Conservation (phyloP, 2,888 invertebrate genomes). For the Eupsilia transversa region DNA sequence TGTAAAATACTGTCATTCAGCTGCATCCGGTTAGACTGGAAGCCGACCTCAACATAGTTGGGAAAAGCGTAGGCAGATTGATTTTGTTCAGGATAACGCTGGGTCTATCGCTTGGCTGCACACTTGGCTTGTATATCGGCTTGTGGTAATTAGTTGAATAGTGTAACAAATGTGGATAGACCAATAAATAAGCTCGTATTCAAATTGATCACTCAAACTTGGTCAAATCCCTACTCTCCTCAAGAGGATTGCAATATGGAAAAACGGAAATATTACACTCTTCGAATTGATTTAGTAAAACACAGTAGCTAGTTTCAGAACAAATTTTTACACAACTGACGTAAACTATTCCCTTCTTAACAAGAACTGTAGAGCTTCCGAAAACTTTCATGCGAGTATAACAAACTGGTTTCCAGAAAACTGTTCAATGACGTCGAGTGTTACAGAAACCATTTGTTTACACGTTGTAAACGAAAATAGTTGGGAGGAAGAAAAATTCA, state of each 20-base stretch:
- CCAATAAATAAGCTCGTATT: neutral
- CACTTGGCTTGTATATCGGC: no score
- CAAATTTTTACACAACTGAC: neutral
- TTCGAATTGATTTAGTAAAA: neutral
- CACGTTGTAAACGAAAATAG: constrained; percentile 61
- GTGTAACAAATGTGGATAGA: no score
- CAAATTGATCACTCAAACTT: neutral
- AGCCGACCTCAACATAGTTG: no score
- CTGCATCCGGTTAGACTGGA: no score
- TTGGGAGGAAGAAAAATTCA: constrained; percentile 60
- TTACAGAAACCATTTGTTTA: constrained; percentile 67
- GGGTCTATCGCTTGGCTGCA: no score
- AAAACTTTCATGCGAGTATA: constrained; percentile 30
- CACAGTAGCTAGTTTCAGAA: neutral
- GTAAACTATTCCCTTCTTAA: constrained; percentile 6
- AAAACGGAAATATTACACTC: neutral
- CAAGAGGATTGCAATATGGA: neutral
- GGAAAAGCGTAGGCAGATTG: no score
- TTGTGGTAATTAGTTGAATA: no score
- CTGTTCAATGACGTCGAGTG: constrained; percentile 29
- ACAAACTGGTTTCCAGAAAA: constrained; percentile 43
- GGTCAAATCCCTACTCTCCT: neutral
- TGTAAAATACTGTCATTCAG: no score
- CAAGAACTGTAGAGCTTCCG: constrained; percentile 37
- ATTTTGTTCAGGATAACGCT: neutral